Evolutionary conservation across 1,140 invertebrate species (phyloP).

Genomic region (Papilio aristodemus): DNA sequence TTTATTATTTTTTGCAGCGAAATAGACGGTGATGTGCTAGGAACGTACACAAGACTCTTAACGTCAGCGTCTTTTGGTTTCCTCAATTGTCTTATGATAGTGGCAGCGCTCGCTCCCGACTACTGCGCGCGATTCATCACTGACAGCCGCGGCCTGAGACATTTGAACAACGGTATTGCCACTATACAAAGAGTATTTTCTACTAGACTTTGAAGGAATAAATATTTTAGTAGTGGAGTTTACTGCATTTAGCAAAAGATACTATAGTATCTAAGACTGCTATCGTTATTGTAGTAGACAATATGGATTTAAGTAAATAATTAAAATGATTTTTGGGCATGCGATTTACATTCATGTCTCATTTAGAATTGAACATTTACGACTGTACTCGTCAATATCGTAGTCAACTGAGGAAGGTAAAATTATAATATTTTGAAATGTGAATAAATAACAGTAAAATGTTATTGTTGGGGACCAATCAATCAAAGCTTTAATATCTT

Average conservation of each 20-base stretch:
- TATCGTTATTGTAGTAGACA: too few relatives aligned
- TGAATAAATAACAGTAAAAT: too few relatives aligned
- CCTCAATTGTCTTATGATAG: constrained; percentile 79
- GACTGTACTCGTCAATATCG: too few relatives aligned
- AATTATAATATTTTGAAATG: too few relatives aligned
- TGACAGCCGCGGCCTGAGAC: constrained; percentile 46
- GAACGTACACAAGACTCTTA: constrained; percentile 83
- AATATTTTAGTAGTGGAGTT: neutral
- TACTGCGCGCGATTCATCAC: constrained; percentile 51
- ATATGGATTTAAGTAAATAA: too few relatives aligned
- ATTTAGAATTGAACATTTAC: too few relatives aligned
- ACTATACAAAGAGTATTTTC: constrained; percentile 36
- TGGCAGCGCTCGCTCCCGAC: constrained; percentile 83
- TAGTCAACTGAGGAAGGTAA: too few relatives aligned
- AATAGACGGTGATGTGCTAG: constrained; percentile 83
- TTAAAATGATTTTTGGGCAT: too few relatives aligned
- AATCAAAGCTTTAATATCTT: too few relatives aligned
- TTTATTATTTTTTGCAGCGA: constrained; percentile 70
- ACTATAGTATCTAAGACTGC: too few relatives aligned
- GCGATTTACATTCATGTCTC: too few relatives aligned
- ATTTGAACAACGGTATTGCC: constrained; percentile 24
- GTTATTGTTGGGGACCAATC: too few relatives aligned
- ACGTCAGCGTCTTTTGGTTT: constrained; percentile 83
- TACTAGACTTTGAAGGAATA: constrained; percentile 44
- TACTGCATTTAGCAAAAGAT: neutral